These are phyloP conservation scores for Ivindomyrus marchei DNA, from an alignment of 2,113 vertebrate species.

Conservation along the genomic window DNA sequence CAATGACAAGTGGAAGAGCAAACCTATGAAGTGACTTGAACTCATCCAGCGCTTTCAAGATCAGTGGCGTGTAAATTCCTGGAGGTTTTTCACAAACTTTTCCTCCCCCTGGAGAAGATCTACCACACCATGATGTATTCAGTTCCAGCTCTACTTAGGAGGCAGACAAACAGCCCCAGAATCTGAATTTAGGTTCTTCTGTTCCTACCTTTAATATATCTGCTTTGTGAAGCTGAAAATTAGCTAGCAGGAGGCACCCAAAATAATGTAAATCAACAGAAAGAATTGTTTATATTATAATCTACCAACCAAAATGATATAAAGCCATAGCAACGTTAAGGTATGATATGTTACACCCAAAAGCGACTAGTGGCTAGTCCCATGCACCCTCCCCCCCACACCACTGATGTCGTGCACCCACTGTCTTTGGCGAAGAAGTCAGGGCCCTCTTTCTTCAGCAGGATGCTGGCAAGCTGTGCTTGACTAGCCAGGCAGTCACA, in stretches of 20 bases:
- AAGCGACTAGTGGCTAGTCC: not conserved
- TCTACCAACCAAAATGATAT: not conserved
- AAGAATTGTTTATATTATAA: not conserved
- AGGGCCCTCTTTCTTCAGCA: conserved; percentile 83
- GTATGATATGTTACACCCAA: not conserved
- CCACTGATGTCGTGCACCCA: conserved; percentile 42
- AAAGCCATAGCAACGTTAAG: not conserved
- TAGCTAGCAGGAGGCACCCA: not conserved
- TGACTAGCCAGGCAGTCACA: conserved; percentile 81
- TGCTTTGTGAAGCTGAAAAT: not conserved
- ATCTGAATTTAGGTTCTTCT: not conserved
- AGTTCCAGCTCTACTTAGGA: not conserved
- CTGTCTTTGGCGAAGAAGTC: conserved; percentile 82
- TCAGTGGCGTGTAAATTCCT: not conserved
- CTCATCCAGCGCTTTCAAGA: not conserved
- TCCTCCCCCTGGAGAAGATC: not conserved
- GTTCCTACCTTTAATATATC: not conserved
- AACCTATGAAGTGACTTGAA: not conserved
- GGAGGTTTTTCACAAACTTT: not conserved
- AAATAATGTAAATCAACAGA: not conserved
- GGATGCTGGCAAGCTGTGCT: conserved; percentile 73
- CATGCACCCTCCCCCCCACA: not conserved
- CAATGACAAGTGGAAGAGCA: not conserved
- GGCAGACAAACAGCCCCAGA: not conserved
- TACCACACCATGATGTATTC: not conserved